phyloP scores from a whole-genome alignment of 2,888 invertebrate genomes.

The Poecilobothrus nobilitatus region DNA sequence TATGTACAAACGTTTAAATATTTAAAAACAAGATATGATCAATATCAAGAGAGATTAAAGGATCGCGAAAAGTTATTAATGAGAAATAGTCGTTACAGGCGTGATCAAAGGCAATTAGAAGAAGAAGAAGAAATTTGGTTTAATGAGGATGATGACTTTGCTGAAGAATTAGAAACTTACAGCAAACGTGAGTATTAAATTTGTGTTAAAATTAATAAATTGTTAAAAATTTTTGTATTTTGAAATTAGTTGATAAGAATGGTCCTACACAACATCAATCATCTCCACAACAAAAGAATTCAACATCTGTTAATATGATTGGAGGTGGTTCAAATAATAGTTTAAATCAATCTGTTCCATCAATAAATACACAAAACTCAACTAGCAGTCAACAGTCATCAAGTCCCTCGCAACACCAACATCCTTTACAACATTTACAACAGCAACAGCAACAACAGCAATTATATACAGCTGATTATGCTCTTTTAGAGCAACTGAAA shows the following conservation, averaged over 20 bases:
- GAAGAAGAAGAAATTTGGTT: constrained; percentile 99
- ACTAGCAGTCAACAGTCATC: constrained; percentile 27
- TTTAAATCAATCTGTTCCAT: constrained; percentile 34
- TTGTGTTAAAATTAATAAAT: neutral
- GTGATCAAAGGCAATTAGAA: constrained; percentile 88
- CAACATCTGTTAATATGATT: constrained; percentile 26
- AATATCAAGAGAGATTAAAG: constrained; percentile 83
- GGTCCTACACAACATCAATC: constrained; percentile 38
- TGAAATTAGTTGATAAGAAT: constrained; percentile 38
- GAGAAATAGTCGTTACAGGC: constrained; percentile 62
- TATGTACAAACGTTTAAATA: constrained; percentile 98
- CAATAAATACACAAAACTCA: constrained; percentile 26
- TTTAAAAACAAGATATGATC: constrained; percentile 78
- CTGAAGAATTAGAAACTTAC: constrained; percentile 56
- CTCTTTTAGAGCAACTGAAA: constrained; percentile 20
- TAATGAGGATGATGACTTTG: constrained; percentile 90
- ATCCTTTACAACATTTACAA: constrained; percentile 23
- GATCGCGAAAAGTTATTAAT: constrained; percentile 72
- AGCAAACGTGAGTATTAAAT: constrained; percentile 23
- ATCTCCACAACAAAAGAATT: constrained; percentile 33
- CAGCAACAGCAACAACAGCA: constrained; percentile 21
- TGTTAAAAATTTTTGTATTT: neutral
- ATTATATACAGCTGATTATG: constrained; percentile 21
- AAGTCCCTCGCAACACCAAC: constrained; percentile 27
- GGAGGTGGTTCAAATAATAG: constrained; percentile 32